A percentile compares a stretch with the other conserved stretches of the same genome.
phyloP scores from a whole-genome alignment of 2,797 vertebrate genomes.

The Eremophila alpestris region DNA sequence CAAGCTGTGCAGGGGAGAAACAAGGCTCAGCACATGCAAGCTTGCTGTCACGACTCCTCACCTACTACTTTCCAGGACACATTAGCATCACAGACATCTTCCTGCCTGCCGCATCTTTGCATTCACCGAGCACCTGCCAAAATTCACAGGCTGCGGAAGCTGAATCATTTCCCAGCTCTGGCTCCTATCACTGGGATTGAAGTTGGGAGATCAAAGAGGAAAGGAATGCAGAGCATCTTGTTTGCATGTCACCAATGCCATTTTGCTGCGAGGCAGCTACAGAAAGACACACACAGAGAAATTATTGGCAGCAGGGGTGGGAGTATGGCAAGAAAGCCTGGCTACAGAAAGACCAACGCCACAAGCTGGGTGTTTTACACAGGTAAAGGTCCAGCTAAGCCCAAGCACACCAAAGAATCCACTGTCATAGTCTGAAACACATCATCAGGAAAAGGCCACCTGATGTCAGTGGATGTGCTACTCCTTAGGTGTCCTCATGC shows the following conservation, averaged over 20 bases:
- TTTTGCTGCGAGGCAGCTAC: constrained; percentile 36
- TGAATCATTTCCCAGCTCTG: constrained; percentile 38
- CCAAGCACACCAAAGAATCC: neutral
- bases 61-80: neutral
- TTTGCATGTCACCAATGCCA: constrained; percentile 21
- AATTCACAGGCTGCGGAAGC: constrained; percentile 11
- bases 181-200: constrained; percentile 29
- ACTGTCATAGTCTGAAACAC: neutral
- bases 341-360: accelerated
- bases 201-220: constrained; percentile 37
- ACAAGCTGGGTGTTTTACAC: neutral
- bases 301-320: neutral
- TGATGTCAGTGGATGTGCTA: neutral
- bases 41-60: neutral
- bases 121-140: neutral
- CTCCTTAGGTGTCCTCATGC: neutral
- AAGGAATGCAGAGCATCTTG: constrained; percentile 51
- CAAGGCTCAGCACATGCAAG: neutral
- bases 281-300: neutral
- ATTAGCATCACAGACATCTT: neutral
- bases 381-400: neutral
- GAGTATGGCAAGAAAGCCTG: neutral
- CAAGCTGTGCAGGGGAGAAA: neutral
- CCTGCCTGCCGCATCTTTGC: constrained; percentile 14
- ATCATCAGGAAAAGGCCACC: neutral